Base-by-base conservation (phyloP, 2,113 vertebrate genomes). In the Eurypyga helias region DNA sequence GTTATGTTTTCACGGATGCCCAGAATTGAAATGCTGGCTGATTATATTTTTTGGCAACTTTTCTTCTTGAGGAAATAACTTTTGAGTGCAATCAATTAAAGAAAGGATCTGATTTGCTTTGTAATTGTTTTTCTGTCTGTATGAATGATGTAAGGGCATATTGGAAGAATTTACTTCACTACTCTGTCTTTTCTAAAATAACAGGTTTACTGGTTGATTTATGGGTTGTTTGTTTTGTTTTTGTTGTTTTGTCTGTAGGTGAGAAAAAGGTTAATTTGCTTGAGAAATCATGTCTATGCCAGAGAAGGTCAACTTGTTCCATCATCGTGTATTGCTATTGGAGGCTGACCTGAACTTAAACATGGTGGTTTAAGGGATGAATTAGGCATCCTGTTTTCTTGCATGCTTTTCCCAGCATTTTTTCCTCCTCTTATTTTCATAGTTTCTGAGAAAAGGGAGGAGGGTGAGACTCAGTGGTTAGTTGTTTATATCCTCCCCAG, bases 241-340 rank as follows among this genome's bases (percentile, higher is more conserved):
- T 87, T 97, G 96, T 97, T 97, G 77, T 97, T 97, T 95, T 97
- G 87, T 94, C 77, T 96, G 83, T 87, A 93, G 85, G 83, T 88
- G 93, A 93, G 92, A 96, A 94, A 98, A 97, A 97, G 91, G 93
- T 97, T 98, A 97, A 97, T 97, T 98, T 96, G 94, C 94, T 83
- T 96, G 93, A 97, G 96, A 97, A 97, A 96, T 96, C 97, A 95
- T 94, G 95, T 97, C 95, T 96, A 51, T 91, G 88, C 95, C 77
- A 96, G 71, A 97, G 94, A 97, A 97, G 93, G 97, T 98, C 97
- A 98, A 69, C 87, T 80, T 98, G 90, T 94, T 98, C 89, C 94
- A 97, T 97, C 96, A 98, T 95, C 28, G 8, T 58, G 87, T 95
- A 79, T 85, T 94, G 91, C 89, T 81, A 54, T 70, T 73, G 94